phyloP scores from a whole-genome alignment of 2,888 invertebrate species.

The Chloroclysta siterata region DNA sequence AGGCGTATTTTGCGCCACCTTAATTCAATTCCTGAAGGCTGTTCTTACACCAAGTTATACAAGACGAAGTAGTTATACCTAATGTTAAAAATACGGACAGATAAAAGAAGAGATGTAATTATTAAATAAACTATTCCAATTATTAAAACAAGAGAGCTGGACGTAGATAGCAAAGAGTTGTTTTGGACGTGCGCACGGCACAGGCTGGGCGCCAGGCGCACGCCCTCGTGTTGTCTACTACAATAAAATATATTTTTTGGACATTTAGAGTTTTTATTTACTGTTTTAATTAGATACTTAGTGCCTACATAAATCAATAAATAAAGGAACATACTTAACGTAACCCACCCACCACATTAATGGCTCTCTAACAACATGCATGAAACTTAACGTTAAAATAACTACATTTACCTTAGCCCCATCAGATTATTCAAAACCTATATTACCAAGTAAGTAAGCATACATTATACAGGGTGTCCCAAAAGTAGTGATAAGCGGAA shows the following conservation, averaged over 20 bases:
- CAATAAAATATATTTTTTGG: conserved; percentile 85
- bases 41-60: conserved; percentile 86
- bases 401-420: too few species aligned
- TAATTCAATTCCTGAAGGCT: conserved; percentile 85
- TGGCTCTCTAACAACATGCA: too few species aligned
- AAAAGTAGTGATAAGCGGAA: too few species aligned
- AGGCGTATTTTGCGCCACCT: conserved; percentile 83
- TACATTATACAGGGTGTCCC: too few species aligned
- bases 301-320: too few species aligned
- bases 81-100: conserved; percentile 82
- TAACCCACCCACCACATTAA: too few species aligned
- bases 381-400: too few species aligned
- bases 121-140: conserved; percentile 86
- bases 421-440: too few species aligned
- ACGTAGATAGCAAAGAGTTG: conserved; percentile 83
- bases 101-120: conserved; percentile 84
- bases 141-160: conserved; percentile 83
- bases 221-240: conserved; percentile 83
- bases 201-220: conserved; percentile 81
- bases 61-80: conserved; percentile 84
- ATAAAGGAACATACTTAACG: too few species aligned
- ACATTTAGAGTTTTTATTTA: conserved; percentile 57
- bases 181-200: conserved; percentile 81
- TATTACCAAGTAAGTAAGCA: too few species aligned
- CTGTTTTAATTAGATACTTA: too few species aligned